Conservation (phyloP, 2,113 vertebrate genomes). For the Tor tambroides region DNA sequence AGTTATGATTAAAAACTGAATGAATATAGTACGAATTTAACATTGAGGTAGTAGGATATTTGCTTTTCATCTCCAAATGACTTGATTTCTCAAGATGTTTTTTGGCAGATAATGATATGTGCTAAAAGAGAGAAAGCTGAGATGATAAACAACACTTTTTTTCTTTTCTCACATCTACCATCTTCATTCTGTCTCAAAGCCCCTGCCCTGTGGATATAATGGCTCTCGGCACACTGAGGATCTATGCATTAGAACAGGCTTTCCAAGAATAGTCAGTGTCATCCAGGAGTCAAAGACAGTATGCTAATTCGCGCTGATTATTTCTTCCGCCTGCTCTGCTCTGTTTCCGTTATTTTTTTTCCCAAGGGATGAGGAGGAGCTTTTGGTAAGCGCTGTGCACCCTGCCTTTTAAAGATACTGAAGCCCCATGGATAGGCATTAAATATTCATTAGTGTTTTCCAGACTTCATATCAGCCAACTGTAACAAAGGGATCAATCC, state of each 20-base stretch:
- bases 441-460: conserved; percentile 54
- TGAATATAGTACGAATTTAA: neutral
- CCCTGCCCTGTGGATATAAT: neutral
- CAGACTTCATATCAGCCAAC: conserved; percentile 43
- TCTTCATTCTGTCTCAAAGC: neutral
- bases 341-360: conserved; percentile 23
- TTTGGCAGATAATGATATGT: conserved; percentile 5
- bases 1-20: neutral
- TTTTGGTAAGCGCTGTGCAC: conserved; percentile 24
- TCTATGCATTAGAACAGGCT: conserved; percentile 1
- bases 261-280: conserved; percentile 44
- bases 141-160: conserved; percentile 7
- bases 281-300: conserved; percentile 25
- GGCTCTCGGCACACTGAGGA: neutral
- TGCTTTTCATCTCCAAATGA: neutral
- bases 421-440: conserved; percentile 29
- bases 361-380: neutral
- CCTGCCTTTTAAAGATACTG: conserved; percentile 24
- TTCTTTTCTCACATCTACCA: neutral
- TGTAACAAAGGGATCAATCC: neutral
- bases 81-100: neutral
- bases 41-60: no score
- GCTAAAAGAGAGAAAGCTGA: neutral
- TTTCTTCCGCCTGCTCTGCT: conserved; percentile 26
- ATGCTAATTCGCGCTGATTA: conserved; percentile 36